Conservation (phyloP, 2,797 vertebrate genomes). For the Acrocephalus scirpaceus region DNA sequence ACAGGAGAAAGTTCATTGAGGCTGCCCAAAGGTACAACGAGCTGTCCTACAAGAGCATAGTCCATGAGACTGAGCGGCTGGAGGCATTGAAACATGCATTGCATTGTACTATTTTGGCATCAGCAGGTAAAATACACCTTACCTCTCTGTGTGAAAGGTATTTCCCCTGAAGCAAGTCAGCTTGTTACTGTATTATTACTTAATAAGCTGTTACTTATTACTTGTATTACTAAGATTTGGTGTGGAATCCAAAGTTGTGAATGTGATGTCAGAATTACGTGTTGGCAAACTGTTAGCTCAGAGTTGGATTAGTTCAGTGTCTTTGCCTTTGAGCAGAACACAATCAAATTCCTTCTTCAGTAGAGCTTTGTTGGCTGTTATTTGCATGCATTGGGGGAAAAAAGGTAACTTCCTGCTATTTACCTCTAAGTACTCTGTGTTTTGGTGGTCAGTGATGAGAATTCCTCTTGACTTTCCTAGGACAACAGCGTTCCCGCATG, state of each 20-base stretch:
- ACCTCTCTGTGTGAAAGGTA: background rate
- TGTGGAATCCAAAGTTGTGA: background rate
- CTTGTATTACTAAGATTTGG: background rate
- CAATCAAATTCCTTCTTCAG: background rate
- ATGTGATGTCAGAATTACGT: accelerated
- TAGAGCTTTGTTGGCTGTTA: background rate
- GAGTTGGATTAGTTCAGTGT: background rate
- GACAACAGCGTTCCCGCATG: constrained; percentile 98
- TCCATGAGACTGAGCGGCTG: constrained; percentile 93
- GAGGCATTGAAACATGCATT: constrained; percentile 97
- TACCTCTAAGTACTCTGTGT: background rate
- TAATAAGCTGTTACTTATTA: background rate
- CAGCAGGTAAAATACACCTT: constrained; percentile 85
- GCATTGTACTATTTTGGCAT: constrained; percentile 97
- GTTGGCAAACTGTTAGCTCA: background rate
- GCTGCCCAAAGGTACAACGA: constrained; percentile 97
- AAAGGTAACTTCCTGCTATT: background rate
- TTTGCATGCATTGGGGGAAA: background rate
- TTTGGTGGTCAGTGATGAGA: background rate
- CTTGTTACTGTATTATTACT: no score
- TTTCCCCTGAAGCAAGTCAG: background rate
- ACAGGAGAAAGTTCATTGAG: constrained; percentile 98
- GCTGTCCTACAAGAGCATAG: constrained; percentile 96
- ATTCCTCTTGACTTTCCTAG: constrained; percentile 70
- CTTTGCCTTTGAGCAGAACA: background rate